Percentiles rank a stretch among this genome's conserved stretches.
Evolutionary conservation across 1,140 invertebrate genomes (phyloP).

Genomic region (Heliothis subflexa): DNA sequence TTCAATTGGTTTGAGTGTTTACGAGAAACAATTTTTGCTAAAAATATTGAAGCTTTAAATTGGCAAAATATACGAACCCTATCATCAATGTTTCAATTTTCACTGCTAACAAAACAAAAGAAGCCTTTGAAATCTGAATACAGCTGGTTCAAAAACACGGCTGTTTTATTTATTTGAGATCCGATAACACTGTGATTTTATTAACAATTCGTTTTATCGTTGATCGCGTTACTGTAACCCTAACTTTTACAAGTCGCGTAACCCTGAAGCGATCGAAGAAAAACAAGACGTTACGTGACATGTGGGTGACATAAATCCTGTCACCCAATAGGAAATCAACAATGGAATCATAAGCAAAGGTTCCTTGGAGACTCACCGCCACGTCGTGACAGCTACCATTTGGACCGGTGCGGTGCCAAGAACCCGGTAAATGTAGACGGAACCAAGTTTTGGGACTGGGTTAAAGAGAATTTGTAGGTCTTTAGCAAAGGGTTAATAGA

Average conservation of each 20-base stretch:
- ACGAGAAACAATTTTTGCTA: background rate
- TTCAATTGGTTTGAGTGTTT: background rate
- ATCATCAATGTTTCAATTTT: background rate
- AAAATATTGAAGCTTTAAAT: background rate
- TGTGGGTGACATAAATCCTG: slow-evolving; percentile 30
- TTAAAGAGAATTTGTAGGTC: background rate
- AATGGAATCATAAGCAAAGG: slow-evolving; percentile 19
- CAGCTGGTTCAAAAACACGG: background rate
- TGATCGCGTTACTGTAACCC: background rate
- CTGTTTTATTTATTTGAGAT: background rate
- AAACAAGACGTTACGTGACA: slow-evolving; percentile 2
- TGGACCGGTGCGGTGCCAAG: slow-evolving; percentile 11
- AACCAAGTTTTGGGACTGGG: background rate
- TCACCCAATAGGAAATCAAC: slow-evolving; percentile 18
- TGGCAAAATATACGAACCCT: background rate
- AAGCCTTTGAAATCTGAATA: slow-evolving; percentile 17
- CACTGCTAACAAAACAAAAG: background rate
- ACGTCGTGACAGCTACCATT: slow-evolving; percentile 19
- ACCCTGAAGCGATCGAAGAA: slow-evolving; percentile 26
- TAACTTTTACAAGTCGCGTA: background rate
- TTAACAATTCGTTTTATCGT: background rate
- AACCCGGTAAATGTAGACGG: slow-evolving; percentile 10
- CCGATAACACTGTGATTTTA: slow-evolving; percentile 3
- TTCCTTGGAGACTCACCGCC: background rate
- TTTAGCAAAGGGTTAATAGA: slow-evolving; percentile 15